Evolutionary conservation across 2,888 invertebrate species (phyloP).

Genomic region (Zele albiditarsus): DNA sequence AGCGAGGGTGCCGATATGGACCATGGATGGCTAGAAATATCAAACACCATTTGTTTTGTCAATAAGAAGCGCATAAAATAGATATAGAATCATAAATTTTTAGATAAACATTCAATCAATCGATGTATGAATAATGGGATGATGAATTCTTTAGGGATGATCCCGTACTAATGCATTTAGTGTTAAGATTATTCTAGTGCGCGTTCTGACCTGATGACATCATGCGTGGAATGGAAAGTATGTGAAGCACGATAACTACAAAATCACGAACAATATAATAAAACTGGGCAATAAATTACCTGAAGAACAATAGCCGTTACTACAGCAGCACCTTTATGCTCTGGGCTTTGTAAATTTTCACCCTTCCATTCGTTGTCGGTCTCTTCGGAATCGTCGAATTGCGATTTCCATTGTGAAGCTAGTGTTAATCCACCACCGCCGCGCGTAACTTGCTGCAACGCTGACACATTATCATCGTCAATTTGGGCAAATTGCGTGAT

Average conservation of each 20-base stretch:
- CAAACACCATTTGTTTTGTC: conserved; percentile 51
- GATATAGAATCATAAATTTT: background rate
- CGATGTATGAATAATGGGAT: conserved; percentile 27
- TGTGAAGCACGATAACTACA: background rate
- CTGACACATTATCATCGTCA: conserved; percentile 94
- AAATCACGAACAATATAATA: background rate
- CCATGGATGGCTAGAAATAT: conserved; percentile 61
- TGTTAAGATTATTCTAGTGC: conserved; percentile 36
- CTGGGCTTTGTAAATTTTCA: conserved; percentile 76
- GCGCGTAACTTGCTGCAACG: conserved; percentile 90
- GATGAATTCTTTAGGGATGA: conserved; percentile 17
- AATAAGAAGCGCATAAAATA: conserved; percentile 29
- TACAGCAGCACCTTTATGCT: conserved; percentile 69
- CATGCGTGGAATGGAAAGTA: background rate
- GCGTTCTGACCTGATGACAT: conserved; percentile 43
- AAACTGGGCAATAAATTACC: conserved; percentile 52
- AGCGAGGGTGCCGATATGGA: conserved; percentile 59
- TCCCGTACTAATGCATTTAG: background rate
- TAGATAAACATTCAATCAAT: background rate
- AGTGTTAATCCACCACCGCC: conserved; percentile 89
- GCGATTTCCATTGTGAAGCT: conserved; percentile 96
- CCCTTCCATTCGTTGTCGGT: conserved; percentile 96
- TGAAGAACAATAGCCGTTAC: conserved; percentile 60
- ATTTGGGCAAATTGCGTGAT: conserved; percentile 93
- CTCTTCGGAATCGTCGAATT: conserved; percentile 96